phyloP scores from a whole-genome alignment of 2,113 vertebrate genomes.

The Epinephelus fuscoguttatus region DNA sequence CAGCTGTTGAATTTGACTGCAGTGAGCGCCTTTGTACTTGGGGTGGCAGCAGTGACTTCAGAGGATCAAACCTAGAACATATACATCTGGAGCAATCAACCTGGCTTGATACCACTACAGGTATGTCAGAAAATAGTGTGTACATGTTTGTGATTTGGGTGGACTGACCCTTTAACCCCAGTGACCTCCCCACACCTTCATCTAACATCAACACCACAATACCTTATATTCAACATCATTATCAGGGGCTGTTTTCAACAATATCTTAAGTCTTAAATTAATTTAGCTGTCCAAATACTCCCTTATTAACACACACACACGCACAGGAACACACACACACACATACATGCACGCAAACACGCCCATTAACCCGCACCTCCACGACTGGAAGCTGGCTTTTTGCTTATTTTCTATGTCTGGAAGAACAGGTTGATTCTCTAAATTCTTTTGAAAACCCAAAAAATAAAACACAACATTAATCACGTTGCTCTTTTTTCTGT shows the following conservation, averaged over 20 bases:
- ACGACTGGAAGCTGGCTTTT: constrained; percentile 65
- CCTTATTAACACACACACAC: neutral
- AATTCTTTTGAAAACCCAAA: constrained; percentile 64
- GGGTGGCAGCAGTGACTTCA: neutral
- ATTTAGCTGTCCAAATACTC: constrained; percentile 36
- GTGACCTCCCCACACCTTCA: constrained; percentile 54
- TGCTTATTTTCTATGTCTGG: constrained; percentile 73
- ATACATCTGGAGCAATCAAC: neutral
- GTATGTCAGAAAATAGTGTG: neutral
- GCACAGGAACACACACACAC: constrained; percentile 2
- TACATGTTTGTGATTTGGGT: constrained; percentile 20
- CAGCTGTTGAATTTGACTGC: neutral
- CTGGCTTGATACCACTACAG: neutral
- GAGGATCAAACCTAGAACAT: neutral
- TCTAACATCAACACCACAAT: constrained; percentile 17
- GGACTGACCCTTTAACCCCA: constrained; percentile 20
- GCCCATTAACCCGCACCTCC: constrained; percentile 19
- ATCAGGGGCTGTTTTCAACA: constrained; percentile 36
- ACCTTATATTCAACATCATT: constrained; percentile 16
- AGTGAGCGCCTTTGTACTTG: neutral
- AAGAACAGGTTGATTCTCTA: constrained; percentile 74
- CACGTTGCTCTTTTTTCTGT: constrained; percentile 59
- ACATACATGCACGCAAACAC: constrained; percentile 9
- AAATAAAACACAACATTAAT: constrained; percentile 72
- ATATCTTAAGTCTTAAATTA: constrained; percentile 14